Percentiles rank a stretch among this genome's conserved stretches.
phyloP scores from a whole-genome alignment of 2,888 invertebrate genomes.

The Thera britannica region DNA sequence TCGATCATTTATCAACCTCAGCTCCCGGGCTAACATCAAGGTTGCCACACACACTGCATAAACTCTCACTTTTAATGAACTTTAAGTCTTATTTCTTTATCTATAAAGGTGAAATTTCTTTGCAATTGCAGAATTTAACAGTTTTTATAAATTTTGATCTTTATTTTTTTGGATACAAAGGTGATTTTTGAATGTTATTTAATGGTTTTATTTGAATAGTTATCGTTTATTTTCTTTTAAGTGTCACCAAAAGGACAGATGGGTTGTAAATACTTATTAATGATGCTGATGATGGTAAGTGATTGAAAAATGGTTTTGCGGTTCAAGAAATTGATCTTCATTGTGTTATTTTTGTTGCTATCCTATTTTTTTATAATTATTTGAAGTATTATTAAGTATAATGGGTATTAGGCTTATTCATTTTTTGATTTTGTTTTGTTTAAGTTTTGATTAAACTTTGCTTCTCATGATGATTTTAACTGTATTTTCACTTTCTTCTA shows the following conservation, averaged over 20 bases:
- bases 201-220: slow-evolving; percentile 20
- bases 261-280: slow-evolving; percentile 70
- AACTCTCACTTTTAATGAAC: neutral
- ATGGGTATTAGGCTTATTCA: no score
- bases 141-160: slow-evolving; percentile 3
- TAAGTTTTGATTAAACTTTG: no score
- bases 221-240: slow-evolving; percentile 42
- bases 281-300: slow-evolving; percentile 61
- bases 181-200: neutral
- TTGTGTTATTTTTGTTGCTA: neutral
- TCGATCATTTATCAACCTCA: slow-evolving; percentile 54
- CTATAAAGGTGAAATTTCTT: slow-evolving; percentile 2
- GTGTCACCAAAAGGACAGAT: slow-evolving; percentile 61
- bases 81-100: slow-evolving; percentile 4
- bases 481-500: no score
- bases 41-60: slow-evolving; percentile 34
- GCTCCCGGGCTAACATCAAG: slow-evolving; percentile 40
- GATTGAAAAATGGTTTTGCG: slow-evolving; percentile 39
- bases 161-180: slow-evolving; percentile 1
- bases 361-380: neutral
- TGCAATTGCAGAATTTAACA: no score
- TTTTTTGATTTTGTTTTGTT: no score
- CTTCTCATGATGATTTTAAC: no score
- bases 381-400: no score
- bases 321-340: slow-evolving; percentile 31